These are phyloP conservation scores for Hycleus cichorii DNA, from an alignment of 1,140 invertebrate genomes.

Conservation along the genomic window DNA sequence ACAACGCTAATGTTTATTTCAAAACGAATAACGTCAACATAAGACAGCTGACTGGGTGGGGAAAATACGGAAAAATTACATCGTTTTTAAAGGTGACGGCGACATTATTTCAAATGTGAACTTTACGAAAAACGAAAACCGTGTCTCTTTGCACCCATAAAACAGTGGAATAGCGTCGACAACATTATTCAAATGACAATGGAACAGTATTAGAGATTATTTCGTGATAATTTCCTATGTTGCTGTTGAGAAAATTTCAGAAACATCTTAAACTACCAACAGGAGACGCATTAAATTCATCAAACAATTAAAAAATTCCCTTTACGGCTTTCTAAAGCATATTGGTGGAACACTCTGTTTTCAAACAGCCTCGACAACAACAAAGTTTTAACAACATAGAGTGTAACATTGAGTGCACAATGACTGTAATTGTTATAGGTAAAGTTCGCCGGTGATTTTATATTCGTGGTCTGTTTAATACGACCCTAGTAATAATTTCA, in stretches of 20 bases:
- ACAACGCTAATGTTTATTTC: no score
- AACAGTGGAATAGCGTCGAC: neutral
- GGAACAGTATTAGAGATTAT: no score
- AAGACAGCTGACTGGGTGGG: no score
- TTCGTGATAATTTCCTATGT: no score
- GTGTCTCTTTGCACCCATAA: no score
- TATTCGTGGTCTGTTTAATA: slow-evolving; percentile 30
- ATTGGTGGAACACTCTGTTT: no score
- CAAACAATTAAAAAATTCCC: neutral
- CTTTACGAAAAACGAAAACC: no score
- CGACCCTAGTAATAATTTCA: neutral
- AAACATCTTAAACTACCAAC: neutral
- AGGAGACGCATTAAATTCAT: neutral
- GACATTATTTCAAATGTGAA: no score
- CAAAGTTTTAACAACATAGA: slow-evolving; percentile 1
- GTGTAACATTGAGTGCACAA: slow-evolving; percentile 12
- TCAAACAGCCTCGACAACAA: neutral
- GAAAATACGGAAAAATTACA: no score
- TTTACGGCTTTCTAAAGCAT: no score
- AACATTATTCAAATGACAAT: neutral
- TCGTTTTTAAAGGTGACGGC: no score
- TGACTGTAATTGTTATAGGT: slow-evolving; percentile 33
- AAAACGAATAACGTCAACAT: no score
- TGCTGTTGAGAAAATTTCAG: neutral
- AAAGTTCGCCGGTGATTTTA: slow-evolving; percentile 29